Evolutionary conservation across 2,113 vertebrate species (phyloP).

Genomic region (Asarcornis scutulata): DNA sequence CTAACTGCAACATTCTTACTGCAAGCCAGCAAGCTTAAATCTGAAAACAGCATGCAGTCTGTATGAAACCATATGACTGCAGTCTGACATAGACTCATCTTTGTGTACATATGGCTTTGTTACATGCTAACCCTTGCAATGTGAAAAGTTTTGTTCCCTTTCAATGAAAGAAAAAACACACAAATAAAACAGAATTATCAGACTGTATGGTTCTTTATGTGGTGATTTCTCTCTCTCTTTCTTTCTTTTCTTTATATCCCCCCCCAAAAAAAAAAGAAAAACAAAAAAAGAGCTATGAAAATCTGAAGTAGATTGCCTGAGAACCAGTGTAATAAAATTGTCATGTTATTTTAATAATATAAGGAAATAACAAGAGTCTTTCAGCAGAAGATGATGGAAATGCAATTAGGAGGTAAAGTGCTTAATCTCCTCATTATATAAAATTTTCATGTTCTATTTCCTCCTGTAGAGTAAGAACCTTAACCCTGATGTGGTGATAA

Average conservation of each 20-base stretch:
- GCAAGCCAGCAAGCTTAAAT: background rate
- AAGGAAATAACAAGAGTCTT: background rate
- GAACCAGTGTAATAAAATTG: background rate
- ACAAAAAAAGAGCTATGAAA: background rate
- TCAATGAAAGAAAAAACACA: background rate
- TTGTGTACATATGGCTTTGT: background rate
- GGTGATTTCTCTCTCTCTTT: background rate
- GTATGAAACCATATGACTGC: background rate
- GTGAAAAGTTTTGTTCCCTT: background rate
- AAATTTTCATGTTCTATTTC: conserved; percentile 21
- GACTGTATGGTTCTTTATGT: background rate
- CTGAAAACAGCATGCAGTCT: background rate
- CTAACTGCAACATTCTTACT: background rate
- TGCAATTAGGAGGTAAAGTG: background rate
- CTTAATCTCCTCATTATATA: background rate
- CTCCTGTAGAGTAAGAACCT: background rate
- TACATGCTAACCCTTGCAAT: background rate
- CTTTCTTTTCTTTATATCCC: background rate
- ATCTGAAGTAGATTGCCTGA: background rate
- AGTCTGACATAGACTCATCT: background rate
- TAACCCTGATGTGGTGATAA: background rate
- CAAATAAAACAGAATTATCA: background rate
- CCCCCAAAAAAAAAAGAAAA: background rate
- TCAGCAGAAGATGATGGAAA: background rate
- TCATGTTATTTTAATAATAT: background rate